Percentiles rank a stretch among this genome's conserved stretches.
Conservation (phyloP, 1,140 invertebrate species). For the Eumeta japonica region DNA sequence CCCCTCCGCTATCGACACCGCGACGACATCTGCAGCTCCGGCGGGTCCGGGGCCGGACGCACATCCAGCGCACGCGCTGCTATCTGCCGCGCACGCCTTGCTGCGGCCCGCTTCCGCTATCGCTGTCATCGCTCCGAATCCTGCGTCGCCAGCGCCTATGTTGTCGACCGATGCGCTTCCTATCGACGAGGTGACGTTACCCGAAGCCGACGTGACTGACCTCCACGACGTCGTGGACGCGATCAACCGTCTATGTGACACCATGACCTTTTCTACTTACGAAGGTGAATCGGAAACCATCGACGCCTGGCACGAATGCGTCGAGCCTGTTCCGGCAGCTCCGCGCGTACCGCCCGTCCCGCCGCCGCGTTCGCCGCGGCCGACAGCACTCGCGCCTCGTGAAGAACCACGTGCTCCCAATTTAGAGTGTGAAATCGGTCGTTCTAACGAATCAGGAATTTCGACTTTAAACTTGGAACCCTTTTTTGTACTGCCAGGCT, state of each 20-base stretch:
- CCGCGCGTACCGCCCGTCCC: neutral
- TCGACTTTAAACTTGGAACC: too few species aligned
- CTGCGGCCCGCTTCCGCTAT: conserved; percentile 28
- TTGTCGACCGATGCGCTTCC: conserved; percentile 15
- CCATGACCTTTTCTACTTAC: conserved; percentile 44
- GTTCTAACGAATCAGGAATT: too few species aligned
- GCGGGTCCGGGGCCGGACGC: conserved; percentile 22
- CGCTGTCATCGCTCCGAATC: conserved; percentile 9
- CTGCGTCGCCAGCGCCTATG: conserved; percentile 3
- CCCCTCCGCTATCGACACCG: conserved; percentile 11
- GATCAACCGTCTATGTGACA: conserved; percentile 51
- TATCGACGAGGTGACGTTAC: conserved; percentile 34
- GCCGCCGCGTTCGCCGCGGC: neutral
- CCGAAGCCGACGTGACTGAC: conserved; percentile 40
- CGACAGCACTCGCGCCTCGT: neutral
- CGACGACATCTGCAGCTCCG: conserved; percentile 2
- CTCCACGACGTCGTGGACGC: conserved; percentile 54
- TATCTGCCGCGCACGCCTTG: conserved; percentile 34
- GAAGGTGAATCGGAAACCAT: conserved; percentile 14
- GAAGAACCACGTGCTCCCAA: neutral
- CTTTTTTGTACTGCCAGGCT: too few species aligned
- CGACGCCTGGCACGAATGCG: neutral
- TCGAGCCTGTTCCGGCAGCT: neutral
- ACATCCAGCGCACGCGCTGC: conserved; percentile 39
- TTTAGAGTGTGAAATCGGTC: neutral